Evolutionary conservation across 2,113 vertebrate species (phyloP), one percentile per base, ranked within the genome.

Genomic region (Centropus bengalensis): DNA sequence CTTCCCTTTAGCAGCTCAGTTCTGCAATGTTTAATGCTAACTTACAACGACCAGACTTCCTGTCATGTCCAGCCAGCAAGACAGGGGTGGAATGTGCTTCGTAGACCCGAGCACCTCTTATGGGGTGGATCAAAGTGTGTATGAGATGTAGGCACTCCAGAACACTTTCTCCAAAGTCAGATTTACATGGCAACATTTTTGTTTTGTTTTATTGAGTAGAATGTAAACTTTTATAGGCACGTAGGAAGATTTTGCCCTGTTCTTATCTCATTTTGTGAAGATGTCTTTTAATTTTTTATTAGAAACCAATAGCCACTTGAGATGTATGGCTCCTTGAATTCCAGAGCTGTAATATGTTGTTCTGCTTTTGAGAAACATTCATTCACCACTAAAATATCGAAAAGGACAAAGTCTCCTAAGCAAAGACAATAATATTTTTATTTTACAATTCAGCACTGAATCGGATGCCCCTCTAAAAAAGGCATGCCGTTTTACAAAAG

Each of bases 1-100:
- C 63, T 94, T 91, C 70, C 59, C 86, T 89, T 88, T 63, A 96
- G 80, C 91, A 95, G 76, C 68, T 93, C 68, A 59, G 78, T 95
- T 91, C 73, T 74, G 68, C 75, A 84, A 4, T 44, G 66, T 82
- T 81, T 76, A 71, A 71, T 64, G 51, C n/a, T 75, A 36, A 74
- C 77, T 82, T 59, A 60, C 4, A 23, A 60, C 40, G 2, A 66
- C 71, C 87, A 82, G 88, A 89, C 89, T 97, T 96, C 95, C 97
- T 96, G 88, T 88, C 70, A 19, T 44, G 52, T 59, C 88, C 77
- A 73, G 67, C 30, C 68, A 76, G 63, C 2, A 4, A 74, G 77
- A 66, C 0, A 2, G n/a, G 79, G 70, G 10, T 42, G 20, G 45
- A 26, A 42, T 88, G 52, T 90, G 26, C 54, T 80, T 75, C 30